A percentile compares a stretch with the other conserved stretches of the same genome.
phyloP scores from a whole-genome alignment of 2,888 invertebrate species.

The Volucella inanis region DNA sequence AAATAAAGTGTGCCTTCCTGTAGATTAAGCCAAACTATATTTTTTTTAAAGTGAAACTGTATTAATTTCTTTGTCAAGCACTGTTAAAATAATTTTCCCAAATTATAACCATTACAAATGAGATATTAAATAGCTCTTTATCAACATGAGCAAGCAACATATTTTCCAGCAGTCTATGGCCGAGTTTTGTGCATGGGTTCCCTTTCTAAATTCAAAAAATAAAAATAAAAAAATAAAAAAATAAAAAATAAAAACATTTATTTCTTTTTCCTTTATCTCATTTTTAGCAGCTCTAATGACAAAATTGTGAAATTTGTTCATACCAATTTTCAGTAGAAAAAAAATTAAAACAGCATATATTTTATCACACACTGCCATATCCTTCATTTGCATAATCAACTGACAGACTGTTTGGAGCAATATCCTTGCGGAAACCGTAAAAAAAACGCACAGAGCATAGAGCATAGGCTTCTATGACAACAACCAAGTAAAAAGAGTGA shows the following conservation, averaged over 20 bases:
- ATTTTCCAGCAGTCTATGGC: not conserved
- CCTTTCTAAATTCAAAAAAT: constrained; percentile 37
- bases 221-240: constrained; percentile 21
- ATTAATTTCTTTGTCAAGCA: not conserved
- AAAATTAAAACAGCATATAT: constrained; percentile 42
- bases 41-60: not conserved
- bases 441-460: constrained; percentile 22
- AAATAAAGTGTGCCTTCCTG: too few species aligned
- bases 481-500: constrained; percentile 5
- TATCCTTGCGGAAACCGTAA: constrained; percentile 66
- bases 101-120: constrained; percentile 49
- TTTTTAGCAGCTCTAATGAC: constrained; percentile 47
- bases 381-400: constrained; percentile 68
- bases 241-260: not conserved
- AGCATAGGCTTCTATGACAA: constrained; percentile 15
- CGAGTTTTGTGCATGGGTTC: not conserved
- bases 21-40: too few species aligned
- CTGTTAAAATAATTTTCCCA: constrained; percentile 37
- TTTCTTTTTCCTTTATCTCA: constrained; percentile 48
- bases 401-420: constrained; percentile 64
- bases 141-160: constrained; percentile 26
- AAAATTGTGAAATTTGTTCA: constrained; percentile 41
- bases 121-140: constrained; percentile 49
- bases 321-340: constrained; percentile 24
- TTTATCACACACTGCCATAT: constrained; percentile 67